phyloP scores from a whole-genome alignment of 2,888 invertebrate species.

The Troides oblongomaculatus region DNA sequence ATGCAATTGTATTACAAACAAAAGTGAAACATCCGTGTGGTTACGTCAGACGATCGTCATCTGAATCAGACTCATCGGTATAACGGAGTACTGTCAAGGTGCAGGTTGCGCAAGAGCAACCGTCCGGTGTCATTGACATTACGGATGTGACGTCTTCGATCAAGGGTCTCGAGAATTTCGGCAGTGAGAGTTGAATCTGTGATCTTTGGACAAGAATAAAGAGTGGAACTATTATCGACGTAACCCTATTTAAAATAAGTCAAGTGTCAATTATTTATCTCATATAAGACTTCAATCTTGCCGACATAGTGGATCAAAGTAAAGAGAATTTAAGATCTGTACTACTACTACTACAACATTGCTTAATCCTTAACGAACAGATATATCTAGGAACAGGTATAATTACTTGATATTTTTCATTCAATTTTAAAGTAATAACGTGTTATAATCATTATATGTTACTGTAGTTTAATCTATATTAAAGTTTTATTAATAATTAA shows the following conservation, averaged over 20 bases:
- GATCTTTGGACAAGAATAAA: slow-evolving; percentile 31
- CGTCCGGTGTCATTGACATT: slow-evolving; percentile 74
- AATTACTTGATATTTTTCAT: too few relatives aligned
- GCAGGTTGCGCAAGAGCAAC: slow-evolving; percentile 68
- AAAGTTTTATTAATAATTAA: not conserved
- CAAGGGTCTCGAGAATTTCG: slow-evolving; percentile 49
- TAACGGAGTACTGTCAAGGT: slow-evolving; percentile 69
- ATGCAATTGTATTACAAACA: slow-evolving; percentile 32
- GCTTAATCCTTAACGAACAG: not conserved
- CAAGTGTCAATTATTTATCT: slow-evolving; percentile 5
- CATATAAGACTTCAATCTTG: not conserved
- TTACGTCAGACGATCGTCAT: slow-evolving; percentile 55
- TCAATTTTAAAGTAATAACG: too few relatives aligned
- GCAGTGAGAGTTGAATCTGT: slow-evolving; percentile 44
- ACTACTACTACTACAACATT: not conserved
- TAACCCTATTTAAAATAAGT: slow-evolving; percentile 12
- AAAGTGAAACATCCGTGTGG: slow-evolving; percentile 38
- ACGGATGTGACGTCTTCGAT: slow-evolving; percentile 59
- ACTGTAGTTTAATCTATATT: not conserved
- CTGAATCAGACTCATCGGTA: slow-evolving; percentile 45
- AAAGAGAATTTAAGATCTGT: not conserved
- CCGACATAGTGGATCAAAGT: not conserved
- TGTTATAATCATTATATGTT: too few relatives aligned
- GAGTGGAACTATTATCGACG: not conserved
- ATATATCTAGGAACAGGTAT: too few relatives aligned